Evolutionary conservation across 1,140 invertebrate species (phyloP).

Genomic region (Euura lappo): DNA sequence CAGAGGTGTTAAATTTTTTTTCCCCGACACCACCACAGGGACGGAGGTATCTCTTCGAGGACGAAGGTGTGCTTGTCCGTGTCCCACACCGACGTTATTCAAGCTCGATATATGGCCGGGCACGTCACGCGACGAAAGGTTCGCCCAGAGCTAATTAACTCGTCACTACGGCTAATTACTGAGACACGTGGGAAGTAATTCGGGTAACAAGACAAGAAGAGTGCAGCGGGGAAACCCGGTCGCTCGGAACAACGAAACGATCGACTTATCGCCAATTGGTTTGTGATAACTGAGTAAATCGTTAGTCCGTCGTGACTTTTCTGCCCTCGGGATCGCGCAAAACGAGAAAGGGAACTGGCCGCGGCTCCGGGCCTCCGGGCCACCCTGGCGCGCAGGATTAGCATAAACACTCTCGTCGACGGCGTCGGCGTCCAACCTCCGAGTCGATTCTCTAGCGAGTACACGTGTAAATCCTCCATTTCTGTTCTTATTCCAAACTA

Average conservation of each 20-base stretch:
- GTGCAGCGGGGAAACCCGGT: too few relatives aligned
- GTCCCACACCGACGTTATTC: background rate
- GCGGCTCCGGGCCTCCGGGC: constrained; percentile 24
- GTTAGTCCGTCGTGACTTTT: too few relatives aligned
- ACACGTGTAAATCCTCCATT: constrained; percentile 52
- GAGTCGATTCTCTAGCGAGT: constrained; percentile 26
- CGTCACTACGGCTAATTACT: constrained; percentile 50
- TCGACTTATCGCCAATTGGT: too few relatives aligned
- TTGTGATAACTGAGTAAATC: too few relatives aligned
- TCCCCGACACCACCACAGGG: background rate
- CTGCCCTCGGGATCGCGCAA: too few relatives aligned
- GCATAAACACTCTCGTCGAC: constrained; percentile 43
- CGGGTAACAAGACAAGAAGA: background rate
- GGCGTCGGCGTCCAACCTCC: constrained; percentile 18
- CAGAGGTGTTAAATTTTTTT: background rate
- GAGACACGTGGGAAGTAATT: constrained; percentile 22
- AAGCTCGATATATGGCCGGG: constrained; percentile 14
- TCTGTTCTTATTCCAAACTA: constrained; percentile 42
- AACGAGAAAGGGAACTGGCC: too few relatives aligned
- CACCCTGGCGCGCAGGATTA: constrained; percentile 44
- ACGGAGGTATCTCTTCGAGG: constrained; percentile 1
- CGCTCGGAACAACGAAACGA: background rate
- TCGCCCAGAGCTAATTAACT: constrained; percentile 48
- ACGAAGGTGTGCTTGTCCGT: background rate
- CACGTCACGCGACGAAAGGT: constrained; percentile 49